Percentiles rank a stretch among this genome's conserved stretches.
Conservation (phyloP, 2,113 vertebrate species). For the Podiceps cristatus region DNA sequence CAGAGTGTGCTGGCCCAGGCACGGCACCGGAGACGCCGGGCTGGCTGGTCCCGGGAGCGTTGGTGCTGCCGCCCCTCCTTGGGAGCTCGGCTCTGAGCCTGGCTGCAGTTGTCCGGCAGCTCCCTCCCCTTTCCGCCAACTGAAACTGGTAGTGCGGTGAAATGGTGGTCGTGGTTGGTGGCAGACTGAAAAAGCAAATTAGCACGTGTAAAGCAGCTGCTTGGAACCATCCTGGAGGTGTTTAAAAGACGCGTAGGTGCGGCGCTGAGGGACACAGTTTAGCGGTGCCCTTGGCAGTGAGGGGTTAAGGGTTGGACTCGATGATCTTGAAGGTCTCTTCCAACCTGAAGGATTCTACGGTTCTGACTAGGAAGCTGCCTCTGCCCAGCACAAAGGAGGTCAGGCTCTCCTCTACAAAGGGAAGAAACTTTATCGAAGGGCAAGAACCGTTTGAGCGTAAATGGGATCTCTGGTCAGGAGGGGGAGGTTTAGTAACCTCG, state of each 20-base stretch:
- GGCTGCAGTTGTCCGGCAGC: not conserved
- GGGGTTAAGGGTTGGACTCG: too few species aligned
- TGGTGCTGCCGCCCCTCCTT: too few species aligned
- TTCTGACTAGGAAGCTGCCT: not conserved
- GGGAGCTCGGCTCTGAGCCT: accelerated
- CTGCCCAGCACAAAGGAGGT: not conserved
- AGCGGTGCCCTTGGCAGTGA: too few species aligned
- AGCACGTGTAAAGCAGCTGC: not conserved
- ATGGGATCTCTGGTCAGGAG: not conserved
- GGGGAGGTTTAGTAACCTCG: not conserved
- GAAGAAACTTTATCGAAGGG: not conserved
- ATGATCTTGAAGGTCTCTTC: too few species aligned
- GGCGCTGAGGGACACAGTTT: too few species aligned
- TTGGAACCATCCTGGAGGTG: not conserved
- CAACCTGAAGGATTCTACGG: too few species aligned
- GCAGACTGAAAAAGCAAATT: not conserved
- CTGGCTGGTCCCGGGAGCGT: not conserved
- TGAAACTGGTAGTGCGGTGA: not conserved
- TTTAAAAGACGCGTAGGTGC: too few species aligned
- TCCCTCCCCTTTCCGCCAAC: not conserved
- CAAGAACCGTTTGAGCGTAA: not conserved
- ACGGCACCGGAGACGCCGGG: accelerated
- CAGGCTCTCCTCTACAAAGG: not conserved
- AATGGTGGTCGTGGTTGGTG: too few species aligned
- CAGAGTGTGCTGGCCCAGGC: not conserved